Percentiles rank a stretch among this genome's conserved stretches.
These are phyloP conservation scores for Lepidonotus clava DNA, from an alignment of 2,888 invertebrate genomes.

Conservation along the genomic window DNA sequence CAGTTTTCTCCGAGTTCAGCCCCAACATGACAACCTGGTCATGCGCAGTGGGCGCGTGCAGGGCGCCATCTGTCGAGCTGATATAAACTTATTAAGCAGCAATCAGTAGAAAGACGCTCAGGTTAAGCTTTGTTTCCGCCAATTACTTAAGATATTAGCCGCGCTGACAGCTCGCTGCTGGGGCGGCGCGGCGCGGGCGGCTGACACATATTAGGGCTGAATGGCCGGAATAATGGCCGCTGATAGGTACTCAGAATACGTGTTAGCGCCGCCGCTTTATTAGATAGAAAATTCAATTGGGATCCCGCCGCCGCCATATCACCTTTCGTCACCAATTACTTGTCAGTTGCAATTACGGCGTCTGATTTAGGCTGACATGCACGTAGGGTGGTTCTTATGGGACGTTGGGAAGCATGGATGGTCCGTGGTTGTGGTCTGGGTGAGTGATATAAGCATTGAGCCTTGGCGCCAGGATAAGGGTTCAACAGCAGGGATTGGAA, in stretches of 20 bases:
- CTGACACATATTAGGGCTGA: constrained; percentile 48
- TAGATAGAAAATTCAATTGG: constrained; percentile 51
- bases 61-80: constrained; percentile 33
- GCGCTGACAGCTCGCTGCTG: constrained; percentile 26
- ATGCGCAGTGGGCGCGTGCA: not conserved
- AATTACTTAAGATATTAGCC: constrained; percentile 53
- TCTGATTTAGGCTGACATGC: constrained; percentile 34
- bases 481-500: no score
- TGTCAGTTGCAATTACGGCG: constrained; percentile 35
- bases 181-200: not conserved
- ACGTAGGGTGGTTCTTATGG: no score
- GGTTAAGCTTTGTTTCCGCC: constrained; percentile 53
- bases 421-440: no score
- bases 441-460: no score
- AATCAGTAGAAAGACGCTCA: constrained; percentile 35
- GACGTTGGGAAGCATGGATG: no score
- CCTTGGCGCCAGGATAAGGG: no score
- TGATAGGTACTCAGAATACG: constrained; percentile 31
- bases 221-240: constrained; percentile 38
- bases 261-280: constrained; percentile 26
- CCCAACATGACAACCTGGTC: not conserved
- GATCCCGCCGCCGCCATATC: constrained; percentile 31
- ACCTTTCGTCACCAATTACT: constrained; percentile 47
- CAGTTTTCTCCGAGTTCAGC: not conserved
- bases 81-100: constrained; percentile 53